A percentile compares a stretch with the other conserved stretches of the same genome.
Evolutionary conservation across 2,113 vertebrate species (phyloP).

Genomic region (Macroglossus sobrinus): DNA sequence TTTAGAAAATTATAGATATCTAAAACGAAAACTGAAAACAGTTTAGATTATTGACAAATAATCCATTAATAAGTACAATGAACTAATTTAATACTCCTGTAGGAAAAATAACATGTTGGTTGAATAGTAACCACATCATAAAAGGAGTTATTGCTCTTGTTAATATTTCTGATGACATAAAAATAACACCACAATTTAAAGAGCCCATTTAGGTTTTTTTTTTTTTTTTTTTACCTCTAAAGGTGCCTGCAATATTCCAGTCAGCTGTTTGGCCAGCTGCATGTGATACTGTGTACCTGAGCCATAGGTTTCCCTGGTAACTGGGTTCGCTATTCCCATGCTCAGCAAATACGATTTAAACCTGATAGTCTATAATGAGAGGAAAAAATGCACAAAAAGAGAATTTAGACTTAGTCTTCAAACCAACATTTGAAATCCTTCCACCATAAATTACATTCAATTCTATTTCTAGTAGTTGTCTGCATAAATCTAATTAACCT

Average conservation of each 20-base stretch:
- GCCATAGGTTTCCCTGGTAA: conserved; percentile 94
- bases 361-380: conserved; percentile 88
- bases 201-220: not conserved
- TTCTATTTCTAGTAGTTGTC: not conserved
- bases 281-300: conserved; percentile 97
- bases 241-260: conserved; percentile 91
- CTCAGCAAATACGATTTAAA: conserved; percentile 98
- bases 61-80: not conserved
- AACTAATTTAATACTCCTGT: conserved; percentile 37
- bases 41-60: not conserved
- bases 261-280: conserved; percentile 95
- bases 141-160: not conserved
- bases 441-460: not conserved
- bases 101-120: not conserved
- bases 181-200: not conserved
- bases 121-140: not conserved
- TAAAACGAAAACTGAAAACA: not conserved
- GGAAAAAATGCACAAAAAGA: not conserved
- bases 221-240: conserved; percentile 86
- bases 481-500: not conserved
- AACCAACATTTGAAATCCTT: not conserved
- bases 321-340: conserved; percentile 98
- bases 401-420: not conserved
- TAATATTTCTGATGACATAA: not conserved
- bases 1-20: not conserved